phyloP scores from a whole-genome alignment of 2,113 vertebrate species.

The Neodon shergylaensis region DNA sequence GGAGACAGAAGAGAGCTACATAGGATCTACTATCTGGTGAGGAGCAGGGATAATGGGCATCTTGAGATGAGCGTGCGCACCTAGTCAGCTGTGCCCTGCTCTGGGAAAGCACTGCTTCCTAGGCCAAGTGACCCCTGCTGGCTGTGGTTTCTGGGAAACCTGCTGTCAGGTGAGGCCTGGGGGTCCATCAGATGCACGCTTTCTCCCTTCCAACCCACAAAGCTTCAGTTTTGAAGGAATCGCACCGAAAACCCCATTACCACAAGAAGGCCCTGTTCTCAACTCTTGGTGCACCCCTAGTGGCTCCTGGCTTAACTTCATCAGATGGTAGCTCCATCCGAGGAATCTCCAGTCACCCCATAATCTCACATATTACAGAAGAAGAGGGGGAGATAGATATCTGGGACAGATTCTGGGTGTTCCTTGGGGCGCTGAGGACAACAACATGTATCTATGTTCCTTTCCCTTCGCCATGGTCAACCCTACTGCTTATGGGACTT shows the following conservation, averaged over 20 bases:
- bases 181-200: rapidly evolving
- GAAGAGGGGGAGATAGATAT: no score
- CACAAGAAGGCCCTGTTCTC: not conserved
- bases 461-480: not conserved
- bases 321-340: not conserved
- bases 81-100: not conserved
- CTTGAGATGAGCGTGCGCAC: rapidly evolving
- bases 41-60: not conserved
- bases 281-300: not conserved
- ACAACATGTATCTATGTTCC: not conserved
- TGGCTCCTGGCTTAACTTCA: not conserved
- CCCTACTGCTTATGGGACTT: not conserved
- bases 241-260: not conserved
- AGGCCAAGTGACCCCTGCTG: not conserved
- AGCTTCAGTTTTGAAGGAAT: not conserved
- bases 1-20: not conserved
- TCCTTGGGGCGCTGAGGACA: no score
- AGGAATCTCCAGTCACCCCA: not conserved
- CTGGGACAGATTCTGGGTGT: no score
- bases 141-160: rapidly evolving
- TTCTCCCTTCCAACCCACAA: not conserved
- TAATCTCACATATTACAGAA: not conserved
- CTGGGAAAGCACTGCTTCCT: not conserved
- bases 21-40: not conserved
- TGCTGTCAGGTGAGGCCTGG: not conserved